Evolutionary conservation across 2,113 vertebrate genomes (phyloP).

Genomic region (Gymnarchus niloticus): DNA sequence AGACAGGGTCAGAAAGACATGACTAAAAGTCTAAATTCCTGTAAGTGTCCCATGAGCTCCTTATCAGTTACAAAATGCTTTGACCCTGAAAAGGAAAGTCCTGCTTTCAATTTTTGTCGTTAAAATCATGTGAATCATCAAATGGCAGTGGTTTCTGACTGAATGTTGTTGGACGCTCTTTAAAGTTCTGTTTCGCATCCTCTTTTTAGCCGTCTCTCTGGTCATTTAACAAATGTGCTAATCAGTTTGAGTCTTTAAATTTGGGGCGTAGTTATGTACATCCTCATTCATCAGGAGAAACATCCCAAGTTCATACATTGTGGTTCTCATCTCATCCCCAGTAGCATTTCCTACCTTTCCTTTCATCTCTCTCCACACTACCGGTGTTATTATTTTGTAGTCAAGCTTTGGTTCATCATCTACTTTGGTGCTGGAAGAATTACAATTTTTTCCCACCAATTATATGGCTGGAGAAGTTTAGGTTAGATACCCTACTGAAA

Average conservation of each 20-base stretch:
- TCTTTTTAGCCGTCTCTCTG: not conserved
- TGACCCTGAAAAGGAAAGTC: not conserved
- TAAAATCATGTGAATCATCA: not conserved
- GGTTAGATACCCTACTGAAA: not conserved
- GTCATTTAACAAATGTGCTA: not conserved
- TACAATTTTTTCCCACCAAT: not conserved
- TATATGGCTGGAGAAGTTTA: not conserved
- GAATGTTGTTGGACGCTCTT: not conserved
- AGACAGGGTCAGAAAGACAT: not conserved
- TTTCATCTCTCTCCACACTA: not conserved
- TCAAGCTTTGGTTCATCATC: not conserved
- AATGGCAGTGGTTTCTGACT: not conserved
- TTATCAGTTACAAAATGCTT: not conserved
- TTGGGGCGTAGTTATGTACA: too few relatives aligned
- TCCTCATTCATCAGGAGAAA: slow-evolving; percentile 4
- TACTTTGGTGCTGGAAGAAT: not conserved
- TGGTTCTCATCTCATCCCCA: not conserved
- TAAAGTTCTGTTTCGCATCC: not conserved
- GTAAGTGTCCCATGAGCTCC: not conserved
- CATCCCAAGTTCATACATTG: not conserved
- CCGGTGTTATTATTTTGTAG: not conserved
- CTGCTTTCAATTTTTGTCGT: not conserved
- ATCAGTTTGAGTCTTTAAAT: not conserved
- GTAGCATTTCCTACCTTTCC: not conserved
- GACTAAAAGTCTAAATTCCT: not conserved